Percentiles rank a stretch among this genome's conserved stretches.
Evolutionary conservation across 1,140 invertebrate species (phyloP).

Genomic region (Drosophila gunungcola): DNA sequence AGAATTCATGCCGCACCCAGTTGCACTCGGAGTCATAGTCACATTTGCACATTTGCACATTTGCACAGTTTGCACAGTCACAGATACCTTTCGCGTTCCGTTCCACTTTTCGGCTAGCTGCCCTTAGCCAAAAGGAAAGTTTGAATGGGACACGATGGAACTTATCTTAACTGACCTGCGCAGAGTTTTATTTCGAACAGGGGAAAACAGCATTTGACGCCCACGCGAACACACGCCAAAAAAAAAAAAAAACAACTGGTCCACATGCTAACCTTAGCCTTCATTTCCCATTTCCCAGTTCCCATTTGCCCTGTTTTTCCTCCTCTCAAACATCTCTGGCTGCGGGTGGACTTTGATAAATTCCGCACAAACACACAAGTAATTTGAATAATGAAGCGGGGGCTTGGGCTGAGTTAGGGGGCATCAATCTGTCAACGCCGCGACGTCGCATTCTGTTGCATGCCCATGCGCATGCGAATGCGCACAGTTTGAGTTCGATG

Average conservation of each 20-base stretch:
- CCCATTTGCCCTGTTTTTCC: slow-evolving; percentile 5
- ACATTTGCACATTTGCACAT: slow-evolving; percentile 13
- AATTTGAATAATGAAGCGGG: slow-evolving; percentile 81
- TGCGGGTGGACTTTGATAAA: slow-evolving; percentile 73
- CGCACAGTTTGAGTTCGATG: slow-evolving; percentile 81
- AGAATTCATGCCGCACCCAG: slow-evolving; percentile 76
- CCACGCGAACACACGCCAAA: slow-evolving; percentile 52
- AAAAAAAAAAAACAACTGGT: slow-evolving; percentile 27
- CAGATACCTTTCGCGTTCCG: slow-evolving; percentile 29
- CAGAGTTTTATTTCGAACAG: slow-evolving; percentile 50
- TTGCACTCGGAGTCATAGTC: slow-evolving; percentile 15
- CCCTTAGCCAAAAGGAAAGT: slow-evolving; percentile 80
- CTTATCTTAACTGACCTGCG: slow-evolving; percentile 75
- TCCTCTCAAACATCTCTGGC: slow-evolving; percentile 2
- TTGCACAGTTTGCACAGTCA: background rate
- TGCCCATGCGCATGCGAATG: slow-evolving; percentile 77
- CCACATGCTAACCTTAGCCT: slow-evolving; percentile 38
- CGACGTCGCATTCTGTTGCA: slow-evolving; percentile 73
- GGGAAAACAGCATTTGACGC: slow-evolving; percentile 59
- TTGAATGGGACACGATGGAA: slow-evolving; percentile 50
- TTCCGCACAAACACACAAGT: slow-evolving; percentile 76
- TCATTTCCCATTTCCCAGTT: background rate
- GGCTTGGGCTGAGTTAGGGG: slow-evolving; percentile 65
- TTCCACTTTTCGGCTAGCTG: slow-evolving; percentile 34
- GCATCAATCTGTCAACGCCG: slow-evolving; percentile 81